phyloP scores from a whole-genome alignment of 2,888 invertebrate species.

The Dryococelus australis region DNA sequence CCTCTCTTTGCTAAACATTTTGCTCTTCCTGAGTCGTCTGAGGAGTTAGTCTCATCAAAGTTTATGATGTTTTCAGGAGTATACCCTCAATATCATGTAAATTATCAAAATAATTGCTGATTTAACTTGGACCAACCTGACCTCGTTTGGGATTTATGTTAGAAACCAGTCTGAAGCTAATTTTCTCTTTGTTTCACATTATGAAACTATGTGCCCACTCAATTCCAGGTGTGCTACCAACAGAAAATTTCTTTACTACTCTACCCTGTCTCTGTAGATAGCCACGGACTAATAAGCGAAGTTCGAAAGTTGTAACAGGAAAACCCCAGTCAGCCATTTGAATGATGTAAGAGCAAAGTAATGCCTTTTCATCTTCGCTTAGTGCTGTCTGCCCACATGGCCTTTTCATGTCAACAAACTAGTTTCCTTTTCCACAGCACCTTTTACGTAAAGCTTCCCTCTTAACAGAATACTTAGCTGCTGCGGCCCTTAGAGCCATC shows the following conservation, averaged over 20 bases:
- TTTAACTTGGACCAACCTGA: neutral
- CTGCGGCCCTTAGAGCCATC: neutral
- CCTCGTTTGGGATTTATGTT: conserved; percentile 18
- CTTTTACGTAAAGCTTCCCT: neutral
- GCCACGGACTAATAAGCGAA: neutral
- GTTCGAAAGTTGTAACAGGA: neutral
- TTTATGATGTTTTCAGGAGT: conserved; percentile 49
- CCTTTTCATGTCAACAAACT: neutral
- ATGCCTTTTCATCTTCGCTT: neutral
- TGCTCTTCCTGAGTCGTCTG: conserved; percentile 54
- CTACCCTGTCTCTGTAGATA: neutral
- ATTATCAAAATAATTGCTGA: neutral
- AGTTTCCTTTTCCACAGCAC: neutral
- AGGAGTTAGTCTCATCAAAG: conserved; percentile 55
- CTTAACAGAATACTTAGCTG: neutral
- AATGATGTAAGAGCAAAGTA: conserved; percentile 12
- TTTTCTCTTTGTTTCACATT: neutral
- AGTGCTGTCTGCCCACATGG: neutral
- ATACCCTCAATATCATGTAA: neutral
- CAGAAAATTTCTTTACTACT: neutral
- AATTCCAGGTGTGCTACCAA: neutral
- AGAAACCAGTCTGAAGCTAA: neutral
- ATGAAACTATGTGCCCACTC: neutral
- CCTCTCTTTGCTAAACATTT: conserved; percentile 50
- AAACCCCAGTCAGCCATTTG: conserved; percentile 5